phyloP scores from a whole-genome alignment of 2,888 invertebrate species.

The Arrhopalites spinosus region DNA sequence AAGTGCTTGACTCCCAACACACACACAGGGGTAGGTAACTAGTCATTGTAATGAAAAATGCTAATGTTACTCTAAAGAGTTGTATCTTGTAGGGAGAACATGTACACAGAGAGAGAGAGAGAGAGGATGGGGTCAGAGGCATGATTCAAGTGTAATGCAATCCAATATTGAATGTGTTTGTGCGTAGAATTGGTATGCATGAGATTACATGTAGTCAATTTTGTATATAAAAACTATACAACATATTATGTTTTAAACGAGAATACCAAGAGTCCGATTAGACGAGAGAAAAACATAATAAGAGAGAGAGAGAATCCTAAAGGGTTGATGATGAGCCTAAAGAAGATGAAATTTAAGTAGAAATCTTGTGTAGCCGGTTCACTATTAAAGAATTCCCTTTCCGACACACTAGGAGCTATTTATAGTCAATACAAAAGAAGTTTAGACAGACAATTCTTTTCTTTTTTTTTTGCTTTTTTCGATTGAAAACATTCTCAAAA shows the following conservation, averaged over 20 bases:
- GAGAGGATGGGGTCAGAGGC: not conserved
- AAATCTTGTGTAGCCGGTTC: conserved; percentile 45
- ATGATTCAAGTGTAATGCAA: conserved; percentile 1
- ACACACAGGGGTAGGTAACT: no score
- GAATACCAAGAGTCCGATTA: not conserved
- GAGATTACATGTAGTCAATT: not conserved
- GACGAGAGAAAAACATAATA: conserved; percentile 10
- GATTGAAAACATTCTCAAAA: not conserved
- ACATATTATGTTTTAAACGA: not conserved
- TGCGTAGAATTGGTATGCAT: conserved; percentile 3
- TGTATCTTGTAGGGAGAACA: no score
- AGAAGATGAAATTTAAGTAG: conserved; percentile 25
- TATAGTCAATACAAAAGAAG: conserved; percentile 35
- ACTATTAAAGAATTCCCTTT: conserved; percentile 9
- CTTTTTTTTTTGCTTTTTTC: not conserved
- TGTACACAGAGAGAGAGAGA: no score
- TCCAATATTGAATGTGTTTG: conserved; percentile 7
- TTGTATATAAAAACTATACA: not conserved
- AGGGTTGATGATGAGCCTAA: conserved; percentile 22
- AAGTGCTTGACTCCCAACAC: not conserved
- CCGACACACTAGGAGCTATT: conserved; percentile 36
- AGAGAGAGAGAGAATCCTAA: conserved; percentile 23
- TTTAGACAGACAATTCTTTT: not conserved
- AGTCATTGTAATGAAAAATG: conserved; percentile 2
- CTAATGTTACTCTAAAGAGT: not conserved